Conservation (phyloP, 2,113 vertebrate genomes). For the Crotalus tigris region DNA sequence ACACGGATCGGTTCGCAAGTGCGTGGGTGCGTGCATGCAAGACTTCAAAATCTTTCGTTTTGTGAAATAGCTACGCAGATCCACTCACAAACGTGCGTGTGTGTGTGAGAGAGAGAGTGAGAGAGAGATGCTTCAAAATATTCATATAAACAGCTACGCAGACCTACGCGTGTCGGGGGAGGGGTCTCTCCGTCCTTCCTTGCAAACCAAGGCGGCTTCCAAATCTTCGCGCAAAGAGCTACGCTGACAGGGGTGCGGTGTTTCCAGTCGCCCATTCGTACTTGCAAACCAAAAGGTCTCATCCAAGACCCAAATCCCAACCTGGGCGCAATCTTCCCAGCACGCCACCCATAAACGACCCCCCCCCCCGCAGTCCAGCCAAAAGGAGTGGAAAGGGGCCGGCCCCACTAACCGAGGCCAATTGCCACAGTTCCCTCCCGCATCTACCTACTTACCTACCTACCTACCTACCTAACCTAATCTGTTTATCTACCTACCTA, state of each 20-base stretch:
- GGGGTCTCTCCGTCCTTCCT: no score
- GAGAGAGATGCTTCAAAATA: not conserved
- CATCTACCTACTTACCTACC: no score
- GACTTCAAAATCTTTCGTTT: no score
- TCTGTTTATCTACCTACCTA: no score
- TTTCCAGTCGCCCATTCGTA: not conserved
- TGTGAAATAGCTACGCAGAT: no score
- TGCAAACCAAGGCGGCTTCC: no score
- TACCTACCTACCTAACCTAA: no score
- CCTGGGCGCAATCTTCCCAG: not conserved
- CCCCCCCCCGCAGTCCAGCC: not conserved
- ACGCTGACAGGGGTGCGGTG: rapidly evolving
- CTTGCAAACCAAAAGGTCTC: not conserved
- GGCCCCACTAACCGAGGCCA: rapidly evolving
- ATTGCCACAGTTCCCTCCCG: not conserved
- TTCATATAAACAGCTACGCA: not conserved
- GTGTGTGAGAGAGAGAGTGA: no score
- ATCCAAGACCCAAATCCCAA: not conserved
- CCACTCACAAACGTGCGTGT: no score
- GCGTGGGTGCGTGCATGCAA: no score
- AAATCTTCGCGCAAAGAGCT: not conserved
- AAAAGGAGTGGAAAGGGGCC: not conserved
- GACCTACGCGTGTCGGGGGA: no score
- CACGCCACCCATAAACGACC: not conserved
- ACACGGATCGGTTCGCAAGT: no score